These are phyloP conservation scores for Cyrtodaria siliqua DNA, from an alignment of 2,888 invertebrate genomes.

Conservation along the genomic window DNA sequence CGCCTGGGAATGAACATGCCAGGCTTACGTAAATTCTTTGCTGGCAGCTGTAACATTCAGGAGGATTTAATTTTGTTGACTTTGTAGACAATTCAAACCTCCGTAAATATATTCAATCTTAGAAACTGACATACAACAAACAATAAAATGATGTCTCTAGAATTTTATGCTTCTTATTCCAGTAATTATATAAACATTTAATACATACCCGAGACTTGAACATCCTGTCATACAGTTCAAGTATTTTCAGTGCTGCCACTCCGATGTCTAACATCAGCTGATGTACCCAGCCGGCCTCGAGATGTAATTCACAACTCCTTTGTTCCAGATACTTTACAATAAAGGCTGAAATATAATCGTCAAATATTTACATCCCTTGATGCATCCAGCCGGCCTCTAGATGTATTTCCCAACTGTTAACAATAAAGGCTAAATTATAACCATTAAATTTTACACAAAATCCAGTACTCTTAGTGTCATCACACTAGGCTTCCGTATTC, in stretches of 20 bases:
- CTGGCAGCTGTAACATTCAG: no score
- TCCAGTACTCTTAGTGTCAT: no score
- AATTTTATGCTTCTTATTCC: no score
- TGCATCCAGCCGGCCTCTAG: constrained; percentile 89
- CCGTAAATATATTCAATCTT: no score
- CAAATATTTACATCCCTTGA: constrained; percentile 86
- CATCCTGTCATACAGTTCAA: constrained; percentile 92
- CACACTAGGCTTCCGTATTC: no score
- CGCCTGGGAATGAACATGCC: no score
- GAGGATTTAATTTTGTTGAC: neutral
- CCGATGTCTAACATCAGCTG: constrained; percentile 92
- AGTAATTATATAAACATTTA: no score
- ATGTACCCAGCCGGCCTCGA: constrained; percentile 89
- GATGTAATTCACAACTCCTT: constrained; percentile 80
- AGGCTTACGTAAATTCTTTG: no score
- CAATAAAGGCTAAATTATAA: constrained; percentile 83
- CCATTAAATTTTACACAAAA: no score
- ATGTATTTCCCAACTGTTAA: constrained; percentile 82
- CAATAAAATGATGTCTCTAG: no score
- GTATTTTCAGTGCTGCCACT: constrained; percentile 91
- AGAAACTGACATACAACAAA: no score
- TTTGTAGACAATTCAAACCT: no score
- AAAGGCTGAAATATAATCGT: constrained; percentile 80
- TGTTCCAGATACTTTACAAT: constrained; percentile 85
- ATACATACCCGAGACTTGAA: constrained; percentile 84